Evolutionary conservation across 2,888 invertebrate species (phyloP).

Genomic region (Nemoura dubitans): DNA sequence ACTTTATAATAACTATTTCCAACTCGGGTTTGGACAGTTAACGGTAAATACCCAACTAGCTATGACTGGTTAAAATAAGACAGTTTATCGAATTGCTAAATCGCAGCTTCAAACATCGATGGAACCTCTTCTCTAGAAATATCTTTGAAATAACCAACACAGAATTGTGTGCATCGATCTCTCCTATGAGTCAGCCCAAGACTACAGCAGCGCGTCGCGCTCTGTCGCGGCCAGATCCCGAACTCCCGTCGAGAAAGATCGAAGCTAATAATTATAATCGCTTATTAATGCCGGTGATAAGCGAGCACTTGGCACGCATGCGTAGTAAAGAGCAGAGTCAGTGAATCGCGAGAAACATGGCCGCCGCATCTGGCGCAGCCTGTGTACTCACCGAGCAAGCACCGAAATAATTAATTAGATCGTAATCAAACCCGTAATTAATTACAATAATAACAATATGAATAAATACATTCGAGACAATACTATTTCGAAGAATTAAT

Average conservation of each 20-base stretch:
- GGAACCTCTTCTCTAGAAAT: no score
- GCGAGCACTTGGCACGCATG: background rate
- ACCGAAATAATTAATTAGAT: conserved; percentile 18
- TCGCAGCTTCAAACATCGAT: no score
- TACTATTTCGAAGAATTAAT: conserved; percentile 2
- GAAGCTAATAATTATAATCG: conserved; percentile 31
- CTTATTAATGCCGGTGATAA: conserved; percentile 17
- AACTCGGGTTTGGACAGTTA: no score
- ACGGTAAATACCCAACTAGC: no score
- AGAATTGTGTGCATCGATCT: background rate
- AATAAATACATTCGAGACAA: conserved; percentile 7
- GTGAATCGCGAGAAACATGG: background rate
- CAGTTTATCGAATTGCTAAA: no score
- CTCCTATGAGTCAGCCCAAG: background rate
- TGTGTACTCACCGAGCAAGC: background rate
- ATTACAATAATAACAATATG: conserved; percentile 25
- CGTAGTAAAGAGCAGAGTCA: background rate
- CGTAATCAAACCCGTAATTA: conserved; percentile 19
- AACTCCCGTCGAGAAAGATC: conserved; percentile 3
- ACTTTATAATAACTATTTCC: no score
- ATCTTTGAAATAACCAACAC: no score
- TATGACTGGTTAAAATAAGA: no score
- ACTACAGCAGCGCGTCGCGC: background rate
- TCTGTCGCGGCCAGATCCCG: background rate
- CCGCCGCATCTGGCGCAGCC: background rate